These are phyloP conservation scores for Quiscalus mexicanus DNA, from an alignment of 2,113 vertebrate genomes.

Conservation along the genomic window DNA sequence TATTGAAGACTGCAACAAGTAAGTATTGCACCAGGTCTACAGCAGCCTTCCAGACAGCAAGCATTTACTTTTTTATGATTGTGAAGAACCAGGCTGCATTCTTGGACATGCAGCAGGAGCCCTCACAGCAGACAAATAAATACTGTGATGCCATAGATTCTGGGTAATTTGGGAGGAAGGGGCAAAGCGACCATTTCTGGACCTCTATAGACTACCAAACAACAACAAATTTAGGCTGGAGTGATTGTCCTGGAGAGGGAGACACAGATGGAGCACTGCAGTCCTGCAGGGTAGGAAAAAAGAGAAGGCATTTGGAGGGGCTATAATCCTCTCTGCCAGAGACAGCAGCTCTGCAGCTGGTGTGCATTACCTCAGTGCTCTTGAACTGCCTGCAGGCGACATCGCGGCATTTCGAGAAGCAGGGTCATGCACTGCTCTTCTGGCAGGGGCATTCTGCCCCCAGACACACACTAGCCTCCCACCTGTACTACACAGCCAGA, in stretches of 20 bases:
- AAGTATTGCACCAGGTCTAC: not conserved
- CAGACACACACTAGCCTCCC: not conserved
- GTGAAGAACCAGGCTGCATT: not conserved
- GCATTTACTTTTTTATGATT: not conserved
- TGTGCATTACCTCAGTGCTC: not conserved
- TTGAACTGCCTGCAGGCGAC: not conserved
- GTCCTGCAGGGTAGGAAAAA: not conserved
- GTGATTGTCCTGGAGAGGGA: not conserved
- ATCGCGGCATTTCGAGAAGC: fast-evolving
- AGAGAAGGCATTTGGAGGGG: not conserved
- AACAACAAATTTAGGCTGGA: not conserved
- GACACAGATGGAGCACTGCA: not conserved
- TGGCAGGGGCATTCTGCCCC: not conserved
- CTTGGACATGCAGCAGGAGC: not conserved
- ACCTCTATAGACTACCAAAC: not conserved
- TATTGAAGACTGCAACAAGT: not conserved
- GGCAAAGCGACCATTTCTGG: not conserved
- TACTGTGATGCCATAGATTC: not conserved
- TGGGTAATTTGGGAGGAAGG: not conserved
- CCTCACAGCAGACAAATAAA: not conserved
- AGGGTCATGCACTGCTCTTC: not conserved
- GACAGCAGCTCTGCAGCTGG: not conserved
- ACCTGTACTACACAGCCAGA: not conserved
- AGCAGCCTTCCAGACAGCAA: not conserved
- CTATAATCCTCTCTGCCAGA: not conserved